Conservation (phyloP, 2,113 vertebrate genomes). For the Tringa solitaria region DNA sequence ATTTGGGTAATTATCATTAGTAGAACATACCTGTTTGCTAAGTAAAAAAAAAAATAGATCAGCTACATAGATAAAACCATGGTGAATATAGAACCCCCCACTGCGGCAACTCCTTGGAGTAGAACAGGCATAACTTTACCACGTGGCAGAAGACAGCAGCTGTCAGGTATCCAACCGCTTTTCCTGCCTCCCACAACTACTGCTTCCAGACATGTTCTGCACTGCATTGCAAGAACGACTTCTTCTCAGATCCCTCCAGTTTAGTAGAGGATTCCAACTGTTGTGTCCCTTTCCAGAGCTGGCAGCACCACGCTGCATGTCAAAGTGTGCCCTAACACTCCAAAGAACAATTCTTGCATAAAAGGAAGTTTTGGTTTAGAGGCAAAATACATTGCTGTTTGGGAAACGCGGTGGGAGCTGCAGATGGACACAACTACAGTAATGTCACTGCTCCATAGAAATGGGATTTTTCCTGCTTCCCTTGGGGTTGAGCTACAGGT, state of each 20-base stretch:
- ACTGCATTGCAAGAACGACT: not conserved
- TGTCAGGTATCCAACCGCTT: not conserved
- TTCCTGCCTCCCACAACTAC: not conserved
- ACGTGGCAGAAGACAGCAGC: not conserved
- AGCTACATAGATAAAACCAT: not conserved
- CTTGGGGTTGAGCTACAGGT: not conserved
- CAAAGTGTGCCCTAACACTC: accelerated
- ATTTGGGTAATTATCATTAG: not conserved
- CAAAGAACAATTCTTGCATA: not conserved
- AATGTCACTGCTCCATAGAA: not conserved
- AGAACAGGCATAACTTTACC: not conserved
- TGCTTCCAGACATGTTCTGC: not conserved
- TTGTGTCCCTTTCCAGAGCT: not conserved
- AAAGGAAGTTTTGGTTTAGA: not conserved
- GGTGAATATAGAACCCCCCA: not conserved
- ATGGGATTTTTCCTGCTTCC: not conserved
- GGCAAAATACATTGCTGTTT: not conserved
- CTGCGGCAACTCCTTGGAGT: not conserved
- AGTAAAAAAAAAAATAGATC: not conserved
- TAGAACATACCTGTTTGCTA: not conserved
- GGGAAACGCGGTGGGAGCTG: not conserved
- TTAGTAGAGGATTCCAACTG: not conserved
- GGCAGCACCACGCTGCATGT: not conserved
- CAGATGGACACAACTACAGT: not conserved
- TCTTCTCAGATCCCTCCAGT: not conserved